These are phyloP conservation scores for Phenganax stokvisi DNA, from an alignment of 92 coral and sea anemone genomes.

Conservation along the genomic window DNA sequence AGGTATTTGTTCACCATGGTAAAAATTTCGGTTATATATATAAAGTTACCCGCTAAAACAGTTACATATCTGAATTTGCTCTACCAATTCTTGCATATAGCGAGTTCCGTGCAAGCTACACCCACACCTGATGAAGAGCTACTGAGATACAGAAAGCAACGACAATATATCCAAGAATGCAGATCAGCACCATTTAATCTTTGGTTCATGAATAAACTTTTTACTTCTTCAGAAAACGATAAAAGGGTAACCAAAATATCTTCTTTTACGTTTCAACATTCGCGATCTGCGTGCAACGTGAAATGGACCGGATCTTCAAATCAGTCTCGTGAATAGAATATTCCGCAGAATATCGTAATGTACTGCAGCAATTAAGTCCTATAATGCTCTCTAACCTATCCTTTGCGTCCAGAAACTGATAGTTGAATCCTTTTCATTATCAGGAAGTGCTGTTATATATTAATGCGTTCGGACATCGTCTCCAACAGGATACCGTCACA, in stretches of 20 bases:
- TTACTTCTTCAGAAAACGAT: constrained; percentile 5
- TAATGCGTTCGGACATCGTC: constrained; percentile 31
- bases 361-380: too few relatives aligned
- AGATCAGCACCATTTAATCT: constrained; percentile 3
- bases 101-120: background rate
- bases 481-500: constrained; percentile 15
- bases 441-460: constrained; percentile 21
- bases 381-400: too few relatives aligned
- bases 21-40: too few relatives aligned
- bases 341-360: too few relatives aligned
- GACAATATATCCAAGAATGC: constrained; percentile 28
- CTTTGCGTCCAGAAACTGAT: too few relatives aligned
- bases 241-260: constrained; percentile 15
- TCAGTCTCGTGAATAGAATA: too few relatives aligned
- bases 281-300: too few relatives aligned
- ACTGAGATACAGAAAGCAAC: constrained; percentile 22
- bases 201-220: constrained; percentile 16
- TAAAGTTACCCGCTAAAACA: too few relatives aligned
- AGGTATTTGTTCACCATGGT: too few relatives aligned
- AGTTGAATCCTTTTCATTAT: background rate
- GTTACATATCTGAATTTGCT: background rate
- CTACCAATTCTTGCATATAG: background rate
- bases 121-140: constrained; percentile 4
- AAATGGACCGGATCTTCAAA: too few relatives aligned
- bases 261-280: too few relatives aligned